Base-by-base conservation (phyloP, 2,888 invertebrate species). In the Nomada fucata region DNA sequence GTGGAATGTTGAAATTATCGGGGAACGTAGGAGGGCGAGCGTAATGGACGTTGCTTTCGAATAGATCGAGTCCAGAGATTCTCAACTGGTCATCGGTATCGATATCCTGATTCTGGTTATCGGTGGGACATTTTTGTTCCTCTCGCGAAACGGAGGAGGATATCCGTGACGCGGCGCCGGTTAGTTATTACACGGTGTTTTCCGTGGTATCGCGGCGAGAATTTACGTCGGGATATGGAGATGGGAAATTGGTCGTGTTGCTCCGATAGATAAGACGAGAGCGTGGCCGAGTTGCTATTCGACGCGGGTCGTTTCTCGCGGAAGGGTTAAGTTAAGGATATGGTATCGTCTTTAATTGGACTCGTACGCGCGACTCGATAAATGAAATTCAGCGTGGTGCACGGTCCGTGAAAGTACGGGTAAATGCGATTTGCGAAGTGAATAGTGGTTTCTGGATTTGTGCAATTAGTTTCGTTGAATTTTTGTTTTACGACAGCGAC, bases 1-100 rank as follows among this genome's bases (percentile, higher is more conserved):
- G 85, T 79, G 89, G 88, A 89, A 89, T 87, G 89, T 76, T 84
- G 88, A 82, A 85, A 84, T 86, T 88, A 89, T 89, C 88, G 60
- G 67, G 63, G 64, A 71, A 85, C 83, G 85, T 78, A 79, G 80
- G 77, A 78, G 60, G 78, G 74, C 9, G 77, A 77, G 63, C 76
- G 76, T 78, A 74, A 79, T 75, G 70, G 73, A 74, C 77, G 80
- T 72, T 69, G n/a, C 63, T 76, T 67, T 63, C 67, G 68, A 83
- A 77, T 83, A 78, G 83, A 83, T 77, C 78, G 71, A 47, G 53
- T 2, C 11, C 83, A 73, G 78, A 74, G 83, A 76, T 75, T 75
- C 83, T 78, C 83, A 72, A 83, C 83, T 64, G 74, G 78, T 75
- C 47, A 13, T 10, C 26, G 47, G 42, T 63, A 55, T 72, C 64